Evolutionary conservation across 1,140 invertebrate genomes (phyloP), one percentile per base, ranked within the genome.

Genomic region (Heterodera carotae): DNA sequence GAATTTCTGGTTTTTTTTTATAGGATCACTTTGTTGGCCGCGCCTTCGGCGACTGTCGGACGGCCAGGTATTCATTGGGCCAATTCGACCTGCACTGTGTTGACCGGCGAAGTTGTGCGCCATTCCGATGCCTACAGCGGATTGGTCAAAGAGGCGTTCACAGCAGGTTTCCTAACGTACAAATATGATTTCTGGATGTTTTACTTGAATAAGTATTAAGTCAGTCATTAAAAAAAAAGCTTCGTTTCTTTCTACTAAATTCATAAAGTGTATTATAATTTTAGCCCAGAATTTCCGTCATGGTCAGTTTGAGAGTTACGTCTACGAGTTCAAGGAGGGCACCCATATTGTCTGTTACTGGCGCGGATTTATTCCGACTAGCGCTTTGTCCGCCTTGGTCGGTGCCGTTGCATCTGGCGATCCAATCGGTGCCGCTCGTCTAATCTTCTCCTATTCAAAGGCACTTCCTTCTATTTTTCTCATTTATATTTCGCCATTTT

Each of bases 231-330:
- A n/a, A n/a, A n/a, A n/a, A n/a, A n/a, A n/a, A n/a, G n/a, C n/a
- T n/a, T n/a, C n/a, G n/a, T n/a, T n/a, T n/a, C n/a, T n/a, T n/a
- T n/a, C n/a, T n/a, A n/a, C n/a, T n/a, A n/a, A n/a, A n/a, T n/a
- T n/a, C n/a, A n/a, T n/a, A n/a, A n/a, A n/a, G n/a, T 59, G 3
- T 39, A 25, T 43, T 62, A 67, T 78, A 4, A 4, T 56, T 79
- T 78, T 43, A 78, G 77, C 74, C 53, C 79, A 83, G 70, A 84
- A 82, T 53, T 84, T 83, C 66, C 80, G 82, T 22, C 82, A 83
- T 15, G 82, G 79, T 27, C 80, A 83, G 59, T 83, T 82, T 66
- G 82, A 83, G 56, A 80, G 76, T 36, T 83, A 78, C 56, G 66
- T 83, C 27, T 83, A 83, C 81, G 68, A 73, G 25, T 34, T 83